Evolutionary conservation across 2,888 invertebrate genomes (phyloP).

Genomic region (Cynaeus angustus): DNA sequence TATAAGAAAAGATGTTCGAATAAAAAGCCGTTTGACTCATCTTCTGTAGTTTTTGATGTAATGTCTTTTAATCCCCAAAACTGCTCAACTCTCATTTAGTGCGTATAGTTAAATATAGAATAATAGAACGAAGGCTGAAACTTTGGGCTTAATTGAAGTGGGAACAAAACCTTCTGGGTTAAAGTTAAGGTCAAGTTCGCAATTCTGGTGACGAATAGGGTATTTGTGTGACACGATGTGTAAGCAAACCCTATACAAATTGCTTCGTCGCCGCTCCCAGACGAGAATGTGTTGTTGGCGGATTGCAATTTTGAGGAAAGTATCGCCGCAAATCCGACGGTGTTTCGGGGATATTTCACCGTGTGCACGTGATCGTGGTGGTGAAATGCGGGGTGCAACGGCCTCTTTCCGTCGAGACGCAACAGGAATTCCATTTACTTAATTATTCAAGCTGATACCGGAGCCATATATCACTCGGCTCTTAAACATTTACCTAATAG

Average conservation of each 20-base stretch:
- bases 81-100: background rate
- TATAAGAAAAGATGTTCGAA: too few relatives aligned
- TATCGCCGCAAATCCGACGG: conserved; percentile 39
- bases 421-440: conserved; percentile 49
- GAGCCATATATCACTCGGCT: conserved; percentile 37
- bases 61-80: too few relatives aligned
- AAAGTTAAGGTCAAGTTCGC: conserved; percentile 31
- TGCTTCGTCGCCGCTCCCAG: conserved; percentile 35
- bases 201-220: conserved; percentile 34
- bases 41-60: too few relatives aligned
- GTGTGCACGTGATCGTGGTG: conserved; percentile 41
- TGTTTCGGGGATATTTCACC: conserved; percentile 35
- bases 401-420: conserved; percentile 35
- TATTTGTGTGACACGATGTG: conserved; percentile 27
- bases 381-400: conserved; percentile 38
- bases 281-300: conserved; percentile 41
- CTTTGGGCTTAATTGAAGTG: conserved; percentile 9
- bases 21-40: too few relatives aligned
- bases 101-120: conserved; percentile 6
- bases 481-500: conserved; percentile 46
- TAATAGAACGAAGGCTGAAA: conserved; percentile 1
- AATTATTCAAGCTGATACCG: conserved; percentile 46
- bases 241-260: conserved; percentile 36
- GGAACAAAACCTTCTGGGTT: conserved; percentile 18
- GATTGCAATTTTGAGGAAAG: conserved; percentile 43